phyloP scores from a whole-genome alignment of 1,140 invertebrate species.

The Anagrus nilaparvatae region DNA sequence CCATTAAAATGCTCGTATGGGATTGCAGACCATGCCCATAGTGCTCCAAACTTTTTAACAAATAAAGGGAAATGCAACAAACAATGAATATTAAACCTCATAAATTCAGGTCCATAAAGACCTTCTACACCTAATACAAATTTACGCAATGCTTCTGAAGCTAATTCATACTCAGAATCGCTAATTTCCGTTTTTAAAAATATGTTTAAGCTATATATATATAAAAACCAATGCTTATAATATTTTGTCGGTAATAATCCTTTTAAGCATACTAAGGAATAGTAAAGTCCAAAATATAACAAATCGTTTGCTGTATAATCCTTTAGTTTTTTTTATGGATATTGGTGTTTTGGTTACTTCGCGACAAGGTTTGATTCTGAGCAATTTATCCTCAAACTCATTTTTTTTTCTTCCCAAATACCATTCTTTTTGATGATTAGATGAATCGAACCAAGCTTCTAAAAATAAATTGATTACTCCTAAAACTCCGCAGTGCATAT shows the following conservation, averaged over 20 bases:
- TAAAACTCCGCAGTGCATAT: not conserved
- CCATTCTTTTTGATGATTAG: not conserved
- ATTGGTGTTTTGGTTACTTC: slow-evolving; percentile 5
- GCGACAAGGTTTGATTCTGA: not conserved
- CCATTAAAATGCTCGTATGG: slow-evolving; percentile 17
- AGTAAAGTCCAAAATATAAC: slow-evolving; percentile 15
- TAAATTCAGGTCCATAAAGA: slow-evolving; percentile 6
- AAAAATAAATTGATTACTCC: not conserved
- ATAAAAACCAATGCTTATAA: slow-evolving; percentile 15
- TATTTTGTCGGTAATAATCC: slow-evolving; percentile 8
- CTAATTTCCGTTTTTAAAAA: not conserved
- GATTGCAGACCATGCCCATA: slow-evolving; percentile 12
- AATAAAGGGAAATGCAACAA: slow-evolving; percentile 12
- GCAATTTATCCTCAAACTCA: not conserved
- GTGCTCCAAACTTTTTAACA: slow-evolving; percentile 12
- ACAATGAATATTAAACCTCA: slow-evolving; percentile 14
- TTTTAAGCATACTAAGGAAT: slow-evolving; percentile 11
- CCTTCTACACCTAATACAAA: slow-evolving; percentile 8
- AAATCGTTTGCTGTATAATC: slow-evolving; percentile 19
- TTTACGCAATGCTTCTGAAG: not conserved
- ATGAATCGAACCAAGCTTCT: not conserved
- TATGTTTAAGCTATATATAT: not conserved
- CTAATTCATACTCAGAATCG: not conserved
- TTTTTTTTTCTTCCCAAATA: not conserved
- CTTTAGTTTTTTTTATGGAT: no score